phyloP scores from a whole-genome alignment of 1,140 invertebrate genomes.

The Harlomillsia oculata region DNA sequence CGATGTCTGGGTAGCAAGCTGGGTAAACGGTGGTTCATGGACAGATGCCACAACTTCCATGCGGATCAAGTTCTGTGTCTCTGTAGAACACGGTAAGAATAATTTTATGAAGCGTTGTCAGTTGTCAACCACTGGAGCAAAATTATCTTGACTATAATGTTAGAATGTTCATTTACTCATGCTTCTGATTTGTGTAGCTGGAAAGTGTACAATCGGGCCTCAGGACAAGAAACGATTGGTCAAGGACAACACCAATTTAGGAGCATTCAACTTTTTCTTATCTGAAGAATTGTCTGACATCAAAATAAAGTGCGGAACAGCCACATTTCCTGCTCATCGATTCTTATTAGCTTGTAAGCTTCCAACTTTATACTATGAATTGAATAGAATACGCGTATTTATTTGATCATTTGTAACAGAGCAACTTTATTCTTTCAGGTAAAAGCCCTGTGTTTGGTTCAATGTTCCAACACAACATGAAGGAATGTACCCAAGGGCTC shows the following conservation, averaged over 20 bases:
- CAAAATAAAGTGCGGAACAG: not conserved
- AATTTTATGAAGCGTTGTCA: not conserved
- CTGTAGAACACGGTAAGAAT: not conserved
- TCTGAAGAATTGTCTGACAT: not conserved
- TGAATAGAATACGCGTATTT: not conserved
- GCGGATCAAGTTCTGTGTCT: not conserved
- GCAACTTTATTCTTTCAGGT: not conserved
- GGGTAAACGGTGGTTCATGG: conserved; percentile 1
- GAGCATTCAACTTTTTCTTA: not conserved
- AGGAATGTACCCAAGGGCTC: not conserved
- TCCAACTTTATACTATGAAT: not conserved
- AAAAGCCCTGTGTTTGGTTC: conserved; percentile 6
- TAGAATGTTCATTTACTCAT: not conserved
- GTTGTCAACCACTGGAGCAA: not conserved
- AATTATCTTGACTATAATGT: not conserved
- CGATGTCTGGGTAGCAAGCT: not conserved
- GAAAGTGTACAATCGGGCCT: conserved; percentile 4
- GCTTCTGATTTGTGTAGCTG: not conserved
- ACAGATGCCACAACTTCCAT: not conserved
- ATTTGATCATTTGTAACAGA: not conserved
- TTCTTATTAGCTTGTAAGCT: conserved; percentile 5
- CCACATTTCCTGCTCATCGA: not conserved
- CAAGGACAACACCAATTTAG: not conserved
- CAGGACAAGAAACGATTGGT: not conserved
- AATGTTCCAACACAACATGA: conserved; percentile 10